phyloP scores from a whole-genome alignment of 1,140 invertebrate genomes.

The Leptinotarsa undecemlineata region DNA sequence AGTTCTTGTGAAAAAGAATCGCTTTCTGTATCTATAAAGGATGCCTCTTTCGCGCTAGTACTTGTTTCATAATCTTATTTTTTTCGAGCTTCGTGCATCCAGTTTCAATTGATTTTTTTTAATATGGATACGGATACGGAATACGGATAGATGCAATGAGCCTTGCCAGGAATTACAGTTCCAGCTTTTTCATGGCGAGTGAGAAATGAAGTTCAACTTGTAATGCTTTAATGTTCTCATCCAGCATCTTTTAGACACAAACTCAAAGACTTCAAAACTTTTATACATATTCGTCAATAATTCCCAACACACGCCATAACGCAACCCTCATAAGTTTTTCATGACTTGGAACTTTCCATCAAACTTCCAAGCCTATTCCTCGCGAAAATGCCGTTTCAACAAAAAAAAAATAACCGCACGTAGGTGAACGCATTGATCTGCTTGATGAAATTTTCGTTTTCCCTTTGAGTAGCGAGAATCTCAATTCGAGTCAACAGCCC shows the following conservation, averaged over 20 bases:
- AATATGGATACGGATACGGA: too few relatives aligned
- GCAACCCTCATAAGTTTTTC: neutral
- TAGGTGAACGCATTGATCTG: constrained; percentile 21
- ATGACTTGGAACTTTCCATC: constrained; percentile 8
- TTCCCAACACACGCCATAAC: neutral
- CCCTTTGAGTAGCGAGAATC: constrained; percentile 20
- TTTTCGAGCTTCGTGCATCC: too few relatives aligned
- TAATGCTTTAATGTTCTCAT: neutral
- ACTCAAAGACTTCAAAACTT: neutral
- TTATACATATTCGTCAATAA: neutral
- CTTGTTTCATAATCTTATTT: too few relatives aligned
- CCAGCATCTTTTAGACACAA: neutral
- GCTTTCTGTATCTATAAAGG: too few relatives aligned
- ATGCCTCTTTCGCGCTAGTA: too few relatives aligned
- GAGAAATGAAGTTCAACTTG: neutral
- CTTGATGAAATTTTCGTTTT: constrained; percentile 26
- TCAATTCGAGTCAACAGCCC: constrained; percentile 32
- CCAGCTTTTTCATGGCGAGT: too few relatives aligned
- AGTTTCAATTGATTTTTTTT: too few relatives aligned
- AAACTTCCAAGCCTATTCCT: neutral
- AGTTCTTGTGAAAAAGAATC: too few relatives aligned
- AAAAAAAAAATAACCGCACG: constrained; percentile 14
- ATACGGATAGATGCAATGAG: too few relatives aligned
- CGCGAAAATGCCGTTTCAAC: constrained; percentile 4
- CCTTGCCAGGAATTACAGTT: too few relatives aligned